phyloP scores from a whole-genome alignment of 2,797 vertebrate species.

The Karalla daura region DNA sequence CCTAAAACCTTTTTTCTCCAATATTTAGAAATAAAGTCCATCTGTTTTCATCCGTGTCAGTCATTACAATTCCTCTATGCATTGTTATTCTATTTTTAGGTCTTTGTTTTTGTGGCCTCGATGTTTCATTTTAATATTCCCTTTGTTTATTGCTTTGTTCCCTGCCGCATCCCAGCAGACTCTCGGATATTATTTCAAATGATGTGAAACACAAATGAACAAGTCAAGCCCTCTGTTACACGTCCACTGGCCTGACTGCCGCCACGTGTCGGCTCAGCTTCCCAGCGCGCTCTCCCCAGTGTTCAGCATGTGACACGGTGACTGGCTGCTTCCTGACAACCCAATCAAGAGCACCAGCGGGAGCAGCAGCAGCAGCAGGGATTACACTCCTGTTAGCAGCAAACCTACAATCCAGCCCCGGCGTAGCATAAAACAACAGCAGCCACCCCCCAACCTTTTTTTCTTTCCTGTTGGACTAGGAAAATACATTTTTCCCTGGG shows the following conservation, averaged over 20 bases:
- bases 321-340: slow-evolving; percentile 43
- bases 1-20: background rate
- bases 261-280: no score
- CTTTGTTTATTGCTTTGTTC: slow-evolving; percentile 33
- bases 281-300: slow-evolving; percentile 1
- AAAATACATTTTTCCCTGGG: background rate
- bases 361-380: slow-evolving; percentile 29
- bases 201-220: background rate
- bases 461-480: background rate
- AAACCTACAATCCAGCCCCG: slow-evolving; percentile 15
- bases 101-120: background rate
- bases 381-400: slow-evolving; percentile 27
- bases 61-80: background rate
- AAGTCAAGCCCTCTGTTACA: background rate
- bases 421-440: background rate
- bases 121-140: background rate
- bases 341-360: slow-evolving; percentile 50
- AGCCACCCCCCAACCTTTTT: background rate
- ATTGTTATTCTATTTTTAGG: background rate
- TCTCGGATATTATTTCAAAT: slow-evolving; percentile 16
- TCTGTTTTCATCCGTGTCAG: background rate
- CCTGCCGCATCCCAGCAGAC: background rate
- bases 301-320: slow-evolving; percentile 41
- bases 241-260: background rate
- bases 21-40: background rate